Evolutionary conservation across 2,113 vertebrate species (phyloP), one percentile per base, ranked within the genome.

Genomic region (Hiodon tergisus): DNA sequence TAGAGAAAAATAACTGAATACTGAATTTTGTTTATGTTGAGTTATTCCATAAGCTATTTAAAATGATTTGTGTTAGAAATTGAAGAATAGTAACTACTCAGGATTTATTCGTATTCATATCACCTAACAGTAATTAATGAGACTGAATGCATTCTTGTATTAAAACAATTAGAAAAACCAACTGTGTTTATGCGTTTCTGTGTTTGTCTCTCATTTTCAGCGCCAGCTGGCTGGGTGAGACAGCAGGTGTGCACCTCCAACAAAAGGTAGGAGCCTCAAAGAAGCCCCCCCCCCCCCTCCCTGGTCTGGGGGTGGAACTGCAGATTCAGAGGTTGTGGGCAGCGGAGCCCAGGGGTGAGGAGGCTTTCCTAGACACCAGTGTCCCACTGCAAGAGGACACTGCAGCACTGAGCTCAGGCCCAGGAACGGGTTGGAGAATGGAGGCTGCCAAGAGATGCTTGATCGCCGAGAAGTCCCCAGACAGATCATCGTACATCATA

Each of bases 201-300:
- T 54, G 3, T 46, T 0, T 11, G 52, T 63, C 6, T 52, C n/a
- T 68, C 51, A 10, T 71, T 11, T 71, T 52, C 75, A 90, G 88
- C 89, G 67, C 88, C 88, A 46, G 84, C 88, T 9, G 86, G 83
- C 4, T 91, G 90, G 90, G 83, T 83, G 77, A 85, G 88, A 78
- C 88, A 90, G 69, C 91, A 91, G 79, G 87, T 89, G 47, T 81
- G 83, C 61, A 80, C 86, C 6, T 75, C 88, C 16, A 89, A 77
- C 81, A 92, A 90, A 81, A 88, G 90, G 78, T 91, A 87, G 80
- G 74, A n/a, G 47, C 16, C 5, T 55, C 58, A n/a, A 11, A 7
- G 46, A 5, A n/a, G 6, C 0, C 8, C 2, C 73, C 53, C 3
- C 71, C 4, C 0, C 70, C 63, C 54, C 1, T 63, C 10, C 61